phyloP scores from a whole-genome alignment of 2,888 invertebrate species.

The Malthinus seriepunctatus region DNA sequence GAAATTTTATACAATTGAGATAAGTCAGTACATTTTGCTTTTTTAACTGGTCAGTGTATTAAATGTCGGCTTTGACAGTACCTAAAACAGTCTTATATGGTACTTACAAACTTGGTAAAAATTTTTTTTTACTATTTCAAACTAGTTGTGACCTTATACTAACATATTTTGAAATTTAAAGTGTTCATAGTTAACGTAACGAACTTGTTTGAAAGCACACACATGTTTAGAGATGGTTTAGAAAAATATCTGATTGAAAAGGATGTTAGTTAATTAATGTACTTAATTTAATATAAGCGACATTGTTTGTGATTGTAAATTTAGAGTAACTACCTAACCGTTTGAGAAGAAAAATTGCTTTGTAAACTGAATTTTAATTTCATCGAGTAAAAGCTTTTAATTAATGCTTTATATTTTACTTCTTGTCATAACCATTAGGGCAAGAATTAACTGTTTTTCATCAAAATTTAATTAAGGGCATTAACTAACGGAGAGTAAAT shows the following conservation, averaged over 20 bases:
- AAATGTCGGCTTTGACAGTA: conserved; percentile 20
- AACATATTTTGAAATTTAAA: conserved; percentile 12
- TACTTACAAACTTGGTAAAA: conserved; percentile 6
- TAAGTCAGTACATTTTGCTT: conserved; percentile 14
- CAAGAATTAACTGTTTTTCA: no score
- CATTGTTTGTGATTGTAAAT: no score
- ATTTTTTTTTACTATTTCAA: conserved; percentile 5
- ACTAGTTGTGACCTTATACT: conserved; percentile 5
- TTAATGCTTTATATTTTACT: no score
- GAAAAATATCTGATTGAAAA: background rate
- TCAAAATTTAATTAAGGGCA: no score
- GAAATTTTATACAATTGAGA: conserved; percentile 11
- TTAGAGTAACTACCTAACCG: no score
- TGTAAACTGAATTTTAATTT: no score
- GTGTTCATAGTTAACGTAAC: conserved; percentile 2
- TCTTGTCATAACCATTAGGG: no score
- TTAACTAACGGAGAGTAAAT: no score
- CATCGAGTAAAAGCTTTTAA: no score
- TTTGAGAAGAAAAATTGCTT: no score
- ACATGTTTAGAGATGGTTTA: background rate
- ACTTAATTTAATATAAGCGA: no score
- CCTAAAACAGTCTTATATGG: conserved; percentile 18
- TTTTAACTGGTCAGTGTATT: conserved; percentile 10
- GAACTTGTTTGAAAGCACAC: conserved; percentile 3
- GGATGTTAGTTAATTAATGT: background rate